Base-by-base conservation (phyloP, 1,140 invertebrate genomes). In the Drosophila persimilis region DNA sequence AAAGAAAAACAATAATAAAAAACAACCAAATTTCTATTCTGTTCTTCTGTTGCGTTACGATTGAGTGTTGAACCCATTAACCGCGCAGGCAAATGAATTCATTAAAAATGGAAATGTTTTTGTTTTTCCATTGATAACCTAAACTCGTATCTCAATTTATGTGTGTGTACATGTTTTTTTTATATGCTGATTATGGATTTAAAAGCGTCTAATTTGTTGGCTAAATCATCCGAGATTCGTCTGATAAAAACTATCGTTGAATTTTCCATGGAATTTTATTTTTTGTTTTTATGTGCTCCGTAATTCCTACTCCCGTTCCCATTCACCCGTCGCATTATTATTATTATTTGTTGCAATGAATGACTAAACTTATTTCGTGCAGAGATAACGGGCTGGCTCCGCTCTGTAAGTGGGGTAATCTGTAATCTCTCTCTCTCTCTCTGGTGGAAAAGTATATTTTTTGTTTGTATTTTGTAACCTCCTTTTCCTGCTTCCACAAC, bases 71-170 rank as follows among this genome's bases (percentile, higher is more conserved):
- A 69, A 57, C 65, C 67, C 51, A 69, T 69, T 67, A 11, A 35
- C 31, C 31, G n/a, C 51, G 9, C 65, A 48, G 51, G 65, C 65
- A 67, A 69, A 56, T 69, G 67, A 69, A 69, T 69, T 69, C 57
- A 69, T 69, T 69, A 51, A 47, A 69, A 52, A 69, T 69, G 48
- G 50, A 69, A 69, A 69, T 69, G 24, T 69, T 69, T 67, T 67
- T 67, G 63, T 69, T 69, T 55, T 29, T 41, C 47, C 26, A 26
- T 45, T 60, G 43, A 26, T 39, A 52, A 52, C 20, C 20, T 11
- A 17, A 20, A 20, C 51, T 35, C 51, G 17, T 39, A 46, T 46
- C 24, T 22, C 22, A 26, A n/a, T 56, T 15, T 46, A 1, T 56
- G 24, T 31, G 17, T 45, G 9, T 57, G 15, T 44, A 35, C 29